Evolutionary conservation across 2,888 invertebrate species (phyloP), one percentile per base, ranked within the genome.

Genomic region (Dione juno): DNA sequence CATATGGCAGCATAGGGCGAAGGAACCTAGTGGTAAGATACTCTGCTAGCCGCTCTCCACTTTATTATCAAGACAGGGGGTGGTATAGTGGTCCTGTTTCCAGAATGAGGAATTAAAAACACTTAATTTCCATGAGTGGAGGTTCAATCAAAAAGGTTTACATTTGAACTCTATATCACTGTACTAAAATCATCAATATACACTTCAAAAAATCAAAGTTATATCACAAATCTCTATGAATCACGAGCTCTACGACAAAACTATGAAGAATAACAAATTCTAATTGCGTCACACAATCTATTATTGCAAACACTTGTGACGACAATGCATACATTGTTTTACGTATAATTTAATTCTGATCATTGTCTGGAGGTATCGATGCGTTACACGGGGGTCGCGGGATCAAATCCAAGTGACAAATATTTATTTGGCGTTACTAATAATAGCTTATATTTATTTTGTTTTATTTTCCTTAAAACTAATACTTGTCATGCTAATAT

Each of bases 221-320:
- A 19, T 21, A 57, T 8, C 13, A 35, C 8, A 37, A 35, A 35
- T 9, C 9, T 19, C 50, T 21, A 21, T 28, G 9, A 28, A 53
- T 53, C 28, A 14, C 3, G 0, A 14, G 13, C 14, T 53, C 28
- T 52, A 48, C 28, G 28, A n/a, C 53, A 9, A 28, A 28, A 28
- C 14, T 16, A 19, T 50, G 11, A 19, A 16, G 8, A 48, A 14
- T 6, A 58, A 40, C 10, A 0, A 19, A 40, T 2, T 8, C 14
- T 59, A 59, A 13, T 40, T 59, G 58, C 58, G 41, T 59, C 58
- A 59, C 14, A 13, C n/a, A 13, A 8, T 14, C 10, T 41, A 19
- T 41, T 58, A 13, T 41, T 43, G 41, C 41, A 58, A 59, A 59
- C 21, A 41, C 28, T 28, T 53, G 9, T 58, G 41, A 59, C 41